phyloP scores from a whole-genome alignment of 2,797 vertebrate genomes.

The Melanotaenia pygmaea region DNA sequence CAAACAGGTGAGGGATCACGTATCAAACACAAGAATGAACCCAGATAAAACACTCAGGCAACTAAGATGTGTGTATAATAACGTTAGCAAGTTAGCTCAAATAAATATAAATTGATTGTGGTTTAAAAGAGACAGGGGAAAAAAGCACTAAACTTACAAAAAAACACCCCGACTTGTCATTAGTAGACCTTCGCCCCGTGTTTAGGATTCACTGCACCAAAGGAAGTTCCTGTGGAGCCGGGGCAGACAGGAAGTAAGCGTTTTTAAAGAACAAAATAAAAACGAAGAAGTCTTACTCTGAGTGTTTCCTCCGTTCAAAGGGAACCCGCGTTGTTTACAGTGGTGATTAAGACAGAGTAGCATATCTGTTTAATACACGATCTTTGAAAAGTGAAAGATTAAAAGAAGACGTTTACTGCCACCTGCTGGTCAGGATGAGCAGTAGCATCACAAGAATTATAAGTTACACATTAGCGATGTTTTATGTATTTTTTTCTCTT shows the following conservation, averaged over 20 bases:
- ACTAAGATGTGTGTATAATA: not conserved
- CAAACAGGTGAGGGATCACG: not conserved
- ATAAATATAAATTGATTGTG: not conserved
- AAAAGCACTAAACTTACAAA: constrained; percentile 35
- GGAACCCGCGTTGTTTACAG: not conserved
- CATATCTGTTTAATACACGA: not conserved
- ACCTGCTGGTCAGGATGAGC: constrained; percentile 51
- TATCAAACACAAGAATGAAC: not conserved
- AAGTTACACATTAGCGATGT: not conserved
- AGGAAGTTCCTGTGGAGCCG: constrained; percentile 21
- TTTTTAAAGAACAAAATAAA: not conserved
- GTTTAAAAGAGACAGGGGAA: fast-evolving
- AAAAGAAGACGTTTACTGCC: not conserved
- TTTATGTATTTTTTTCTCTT: not conserved
- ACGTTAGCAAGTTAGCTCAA: not conserved
- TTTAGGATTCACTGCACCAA: constrained; percentile 20
- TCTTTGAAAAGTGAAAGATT: not conserved
- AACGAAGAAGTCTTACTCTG: constrained; percentile 13
- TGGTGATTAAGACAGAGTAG: not conserved
- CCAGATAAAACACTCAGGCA: not conserved
- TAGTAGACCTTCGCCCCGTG: constrained; percentile 40
- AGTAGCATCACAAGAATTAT: not conserved
- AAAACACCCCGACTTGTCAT: constrained; percentile 16
- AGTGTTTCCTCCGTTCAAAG: not conserved
- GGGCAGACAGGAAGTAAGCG: constrained; percentile 3